Percentiles rank a stretch among this genome's conserved stretches.
These are phyloP conservation scores for Acronicta leporina DNA, from an alignment of 2,888 invertebrate species.

Conservation along the genomic window DNA sequence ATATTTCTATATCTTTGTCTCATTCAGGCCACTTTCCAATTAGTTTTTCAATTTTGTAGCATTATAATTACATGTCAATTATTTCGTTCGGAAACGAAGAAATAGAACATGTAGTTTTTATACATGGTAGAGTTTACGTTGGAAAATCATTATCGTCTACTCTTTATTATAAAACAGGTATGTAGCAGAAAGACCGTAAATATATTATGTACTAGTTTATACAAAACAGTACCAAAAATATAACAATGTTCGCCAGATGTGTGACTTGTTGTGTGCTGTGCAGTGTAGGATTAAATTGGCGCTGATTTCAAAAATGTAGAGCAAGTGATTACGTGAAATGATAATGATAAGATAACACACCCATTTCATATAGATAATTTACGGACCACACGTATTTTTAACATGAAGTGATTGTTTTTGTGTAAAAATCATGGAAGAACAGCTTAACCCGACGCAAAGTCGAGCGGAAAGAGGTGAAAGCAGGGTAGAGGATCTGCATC, in stretches of 20 bases:
- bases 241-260: conserved; percentile 20
- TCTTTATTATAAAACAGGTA: too few relatives aligned
- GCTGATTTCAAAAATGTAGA: conserved; percentile 81
- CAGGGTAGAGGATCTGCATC: conserved; percentile 77
- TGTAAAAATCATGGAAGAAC: conserved; percentile 75
- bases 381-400: conserved; percentile 71
- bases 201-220: not conserved
- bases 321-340: conserved; percentile 79
- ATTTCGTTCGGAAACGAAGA: conserved; percentile 65
- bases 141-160: not conserved
- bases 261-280: conserved; percentile 3
- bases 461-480: conserved; percentile 64
- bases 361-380: conserved; percentile 77
- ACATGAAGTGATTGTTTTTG: conserved; percentile 80
- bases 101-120: not conserved
- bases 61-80: conserved; percentile 38
- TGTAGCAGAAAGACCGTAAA: conserved; percentile 2
- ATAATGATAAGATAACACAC: conserved; percentile 86
- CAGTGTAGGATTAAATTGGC: conserved; percentile 60
- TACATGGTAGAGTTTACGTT: not conserved
- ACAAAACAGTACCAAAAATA: conserved; percentile 21
- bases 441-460: conserved; percentile 58
- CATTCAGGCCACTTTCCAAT: not conserved
- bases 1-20: conserved; percentile 35
- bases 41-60: conserved; percentile 48